These are phyloP conservation scores for Regulus satrapa DNA, from an alignment of 2,113 vertebrate genomes.

Conservation along the genomic window DNA sequence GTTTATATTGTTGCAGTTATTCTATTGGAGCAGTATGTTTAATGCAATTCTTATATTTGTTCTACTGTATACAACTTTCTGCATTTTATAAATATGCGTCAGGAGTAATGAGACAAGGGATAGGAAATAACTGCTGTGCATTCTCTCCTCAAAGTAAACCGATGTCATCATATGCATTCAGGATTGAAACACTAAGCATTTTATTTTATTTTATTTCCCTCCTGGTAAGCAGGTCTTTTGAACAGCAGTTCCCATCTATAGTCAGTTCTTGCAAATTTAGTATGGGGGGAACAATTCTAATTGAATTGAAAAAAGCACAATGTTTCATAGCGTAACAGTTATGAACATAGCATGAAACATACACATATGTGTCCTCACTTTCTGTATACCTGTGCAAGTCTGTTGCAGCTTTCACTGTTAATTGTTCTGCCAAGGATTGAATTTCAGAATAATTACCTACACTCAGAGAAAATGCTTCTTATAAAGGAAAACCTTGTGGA, in stretches of 20 bases:
- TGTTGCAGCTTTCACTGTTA: neutral
- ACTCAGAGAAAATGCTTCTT: neutral
- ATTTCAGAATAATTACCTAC: neutral
- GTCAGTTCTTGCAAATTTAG: conserved; percentile 1
- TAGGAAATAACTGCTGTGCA: neutral
- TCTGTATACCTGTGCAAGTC: neutral
- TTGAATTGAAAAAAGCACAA: neutral
- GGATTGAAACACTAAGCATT: neutral
- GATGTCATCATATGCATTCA: neutral
- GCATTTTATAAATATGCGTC: neutral
- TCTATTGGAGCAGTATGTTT: neutral
- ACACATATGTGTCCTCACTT: neutral
- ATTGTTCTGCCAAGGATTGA: neutral
- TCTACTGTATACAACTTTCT: conserved; percentile 48
- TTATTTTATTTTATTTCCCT: neutral
- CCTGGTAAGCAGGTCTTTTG: neutral
- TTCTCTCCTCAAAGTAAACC: neutral
- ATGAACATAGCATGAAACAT: neutral
- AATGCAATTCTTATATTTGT: neutral
- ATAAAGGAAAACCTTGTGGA: neutral
- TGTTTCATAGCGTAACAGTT: neutral
- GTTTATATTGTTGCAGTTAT: neutral
- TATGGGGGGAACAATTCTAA: neutral
- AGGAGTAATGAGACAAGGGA: neutral
- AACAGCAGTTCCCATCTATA: neutral